Percentiles rank a stretch among this genome's conserved stretches.
phyloP scores from a whole-genome alignment of 2,888 invertebrate genomes.

The Dynastes grantii region DNA sequence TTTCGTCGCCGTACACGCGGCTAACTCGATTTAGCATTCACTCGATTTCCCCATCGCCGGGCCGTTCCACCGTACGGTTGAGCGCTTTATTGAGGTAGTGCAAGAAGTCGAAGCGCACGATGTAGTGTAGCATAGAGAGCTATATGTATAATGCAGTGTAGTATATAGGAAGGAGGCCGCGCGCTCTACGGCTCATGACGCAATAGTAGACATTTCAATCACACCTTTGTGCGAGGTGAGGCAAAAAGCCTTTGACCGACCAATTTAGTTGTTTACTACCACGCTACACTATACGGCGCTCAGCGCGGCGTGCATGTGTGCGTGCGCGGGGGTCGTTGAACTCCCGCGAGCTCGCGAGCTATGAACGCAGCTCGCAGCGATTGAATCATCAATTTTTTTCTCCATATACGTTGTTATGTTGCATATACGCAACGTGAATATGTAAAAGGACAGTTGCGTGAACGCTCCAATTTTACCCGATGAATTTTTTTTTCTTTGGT shows the following conservation, averaged over 20 bases:
- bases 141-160: background rate
- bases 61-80: conserved; percentile 17
- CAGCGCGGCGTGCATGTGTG: conserved; percentile 6
- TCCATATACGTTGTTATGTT: conserved; percentile 1
- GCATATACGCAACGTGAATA: conserved; percentile 13
- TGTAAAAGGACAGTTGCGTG: conserved; percentile 39
- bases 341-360: conserved; percentile 39
- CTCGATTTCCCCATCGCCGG: background rate
- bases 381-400: conserved; percentile 49
- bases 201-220: conserved; percentile 64
- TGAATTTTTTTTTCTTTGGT: conserved; percentile 8
- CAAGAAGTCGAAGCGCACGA: conserved; percentile 52
- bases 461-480: conserved; percentile 23
- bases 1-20: background rate
- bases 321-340: conserved; percentile 53
- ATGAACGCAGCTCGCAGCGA: conserved; percentile 47
- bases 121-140: background rate
- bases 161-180: conserved; percentile 56
- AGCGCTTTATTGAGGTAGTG: conserved; percentile 62
- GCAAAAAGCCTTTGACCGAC: conserved; percentile 73
- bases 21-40: conserved; percentile 8
- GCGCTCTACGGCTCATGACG: conserved; percentile 61
- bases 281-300: conserved; percentile 51
- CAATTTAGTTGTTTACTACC: conserved; percentile 58
- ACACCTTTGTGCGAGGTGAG: conserved; percentile 63